Evolutionary conservation across 1,140 invertebrate genomes (phyloP).

Genomic region (Nixonia krombeini): DNA sequence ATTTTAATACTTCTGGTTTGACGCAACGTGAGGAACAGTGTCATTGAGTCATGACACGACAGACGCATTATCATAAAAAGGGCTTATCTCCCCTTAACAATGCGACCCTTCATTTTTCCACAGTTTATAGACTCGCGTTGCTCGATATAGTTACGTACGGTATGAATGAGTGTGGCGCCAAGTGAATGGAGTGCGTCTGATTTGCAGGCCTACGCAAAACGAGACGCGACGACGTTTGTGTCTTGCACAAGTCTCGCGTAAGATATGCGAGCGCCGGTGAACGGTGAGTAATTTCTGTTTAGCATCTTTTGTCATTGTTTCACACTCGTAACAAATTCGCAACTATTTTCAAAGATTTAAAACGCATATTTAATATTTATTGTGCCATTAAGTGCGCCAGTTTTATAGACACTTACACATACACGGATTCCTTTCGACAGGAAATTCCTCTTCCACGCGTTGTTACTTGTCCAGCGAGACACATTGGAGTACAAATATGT

Average conservation of each 20-base stretch:
- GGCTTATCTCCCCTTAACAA: slow-evolving; percentile 31
- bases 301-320: slow-evolving; percentile 41
- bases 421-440: too few relatives aligned
- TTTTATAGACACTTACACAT: too few relatives aligned
- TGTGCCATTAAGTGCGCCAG: too few relatives aligned
- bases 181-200: slow-evolving; percentile 70
- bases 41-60: slow-evolving; percentile 19
- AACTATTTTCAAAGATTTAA: too few relatives aligned
- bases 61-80: slow-evolving; percentile 30
- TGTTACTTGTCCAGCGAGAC: too few relatives aligned
- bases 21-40: slow-evolving; percentile 26
- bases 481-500: too few relatives aligned
- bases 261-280: slow-evolving; percentile 17
- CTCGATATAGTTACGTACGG: slow-evolving; percentile 33
- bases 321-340: too few relatives aligned
- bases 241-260: slow-evolving; percentile 25
- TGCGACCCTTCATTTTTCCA: slow-evolving; percentile 26
- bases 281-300: slow-evolving; percentile 62
- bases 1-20: slow-evolving; percentile 23
- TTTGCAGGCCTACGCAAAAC: slow-evolving; percentile 49
- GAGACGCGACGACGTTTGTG: slow-evolving; percentile 55
- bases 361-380: too few relatives aligned
- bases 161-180: slow-evolving; percentile 72
- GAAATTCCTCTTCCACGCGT: too few relatives aligned
- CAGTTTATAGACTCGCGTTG: slow-evolving; percentile 33